Evolutionary conservation across 2,113 vertebrate species (phyloP).

Genomic region (Pseudois nayaur): DNA sequence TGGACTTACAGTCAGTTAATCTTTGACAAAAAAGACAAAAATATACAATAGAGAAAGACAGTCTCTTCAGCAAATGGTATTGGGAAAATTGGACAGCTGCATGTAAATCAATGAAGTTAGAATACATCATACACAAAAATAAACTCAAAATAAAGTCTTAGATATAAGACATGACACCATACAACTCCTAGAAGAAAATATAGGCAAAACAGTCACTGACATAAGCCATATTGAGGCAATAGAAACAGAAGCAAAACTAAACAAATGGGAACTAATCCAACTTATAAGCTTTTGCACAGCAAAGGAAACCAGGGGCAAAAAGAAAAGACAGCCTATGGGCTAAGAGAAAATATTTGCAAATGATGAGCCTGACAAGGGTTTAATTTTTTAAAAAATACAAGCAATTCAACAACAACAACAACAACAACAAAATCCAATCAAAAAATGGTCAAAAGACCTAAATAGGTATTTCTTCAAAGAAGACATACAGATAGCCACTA

Average conservation of each 20-base stretch:
- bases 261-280: neutral
- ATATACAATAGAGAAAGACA: neutral
- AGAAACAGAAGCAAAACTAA: neutral
- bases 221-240: neutral
- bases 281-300: neutral
- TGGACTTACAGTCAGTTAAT: neutral
- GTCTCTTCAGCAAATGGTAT: neutral
- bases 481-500: neutral
- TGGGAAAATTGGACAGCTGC: neutral
- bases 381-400: neutral
- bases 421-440: neutral
- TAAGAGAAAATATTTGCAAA: neutral
- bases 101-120: neutral
- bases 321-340: neutral
- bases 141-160: neutral
- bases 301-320: neutral
- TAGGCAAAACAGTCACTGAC: neutral
- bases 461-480: neutral
- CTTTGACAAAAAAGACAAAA: neutral
- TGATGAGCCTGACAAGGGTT: neutral
- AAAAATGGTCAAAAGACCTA: neutral
- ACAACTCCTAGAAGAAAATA: neutral
- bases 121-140: neutral
- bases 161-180: neutral
- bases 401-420: neutral